Evolutionary conservation across 2,113 vertebrate genomes (phyloP), one percentile per base, ranked within the genome.

Genomic region (Micronycteris hirsuta): DNA sequence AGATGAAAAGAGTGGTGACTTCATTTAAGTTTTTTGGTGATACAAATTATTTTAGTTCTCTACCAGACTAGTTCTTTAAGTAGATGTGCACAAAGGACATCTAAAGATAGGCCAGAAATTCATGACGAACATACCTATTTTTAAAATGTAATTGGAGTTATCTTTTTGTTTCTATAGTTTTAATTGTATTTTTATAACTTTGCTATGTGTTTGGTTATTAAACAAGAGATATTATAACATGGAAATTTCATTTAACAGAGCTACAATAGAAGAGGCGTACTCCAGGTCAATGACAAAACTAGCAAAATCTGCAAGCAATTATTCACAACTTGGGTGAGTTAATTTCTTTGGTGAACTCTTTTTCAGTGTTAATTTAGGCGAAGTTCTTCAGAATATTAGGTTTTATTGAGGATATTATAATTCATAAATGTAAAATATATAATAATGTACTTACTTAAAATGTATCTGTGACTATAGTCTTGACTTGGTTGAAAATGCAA

Each of bases 251-350:
- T 97, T 97, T 97, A 80, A 96, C 98, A 99, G 99, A 98, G 99
- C 99, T 97, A 98, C 99, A 14, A 99, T 99, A 97, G 99, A 99
- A 97, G 99, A 99, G 91, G 97, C 98, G 1, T 99, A 99, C 96
- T 99, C 99, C 97, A 99, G 99, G 97, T 99, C 99, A 38, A 99
- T 99, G 99, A 99, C 99, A 97, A 99, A 99, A 98, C 98, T 99
- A 89, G 99, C 99, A 97, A 99, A 99, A 98, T 99, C 99, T 95
- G 99, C 99, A 2, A 99, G 99, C 97, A 99, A 99, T 98, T 99
- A 99, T 97, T 99, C 99, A 89, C 99, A 99, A 82, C 98, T 99
- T 90, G 99, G 99, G 99, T 99, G 98, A 99, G 99, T 98, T 92
- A 95, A 94, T 94, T 85, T 65, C 43, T 95, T 78, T 58, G 67